Percentiles rank a stretch among this genome's conserved stretches.
phyloP scores from a whole-genome alignment of 2,888 invertebrate species.

The Xestia ashworthii region DNA sequence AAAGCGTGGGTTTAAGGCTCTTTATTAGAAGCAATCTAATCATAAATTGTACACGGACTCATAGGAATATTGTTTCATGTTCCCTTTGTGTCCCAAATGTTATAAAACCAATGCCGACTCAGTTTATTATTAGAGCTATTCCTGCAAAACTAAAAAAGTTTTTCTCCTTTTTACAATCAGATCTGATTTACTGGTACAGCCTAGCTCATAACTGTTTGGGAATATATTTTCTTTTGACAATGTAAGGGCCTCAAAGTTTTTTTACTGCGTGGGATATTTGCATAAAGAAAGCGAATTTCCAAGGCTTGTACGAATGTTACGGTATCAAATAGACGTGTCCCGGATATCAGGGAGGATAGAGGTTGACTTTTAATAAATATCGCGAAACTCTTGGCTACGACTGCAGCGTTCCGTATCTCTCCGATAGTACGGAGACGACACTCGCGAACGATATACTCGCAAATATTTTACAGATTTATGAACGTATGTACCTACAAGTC shows the following conservation, averaged over 20 bases:
- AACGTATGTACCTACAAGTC: conserved; percentile 3
- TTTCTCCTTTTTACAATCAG: conserved; percentile 36
- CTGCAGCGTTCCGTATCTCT: conserved; percentile 11
- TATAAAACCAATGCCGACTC: conserved; percentile 41
- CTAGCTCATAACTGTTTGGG: conserved; percentile 38
- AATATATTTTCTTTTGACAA: conserved; percentile 49
- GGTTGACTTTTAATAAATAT: conserved; percentile 51
- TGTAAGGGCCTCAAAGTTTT: conserved; percentile 45
- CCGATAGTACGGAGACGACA: conserved; percentile 4
- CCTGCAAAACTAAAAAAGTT: conserved; percentile 41
- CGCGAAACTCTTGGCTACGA: conserved; percentile 11
- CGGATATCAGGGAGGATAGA: conserved; percentile 29
- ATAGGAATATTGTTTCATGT: conserved; percentile 49
- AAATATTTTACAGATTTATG: conserved; percentile 30
- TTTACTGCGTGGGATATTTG: conserved; percentile 40
- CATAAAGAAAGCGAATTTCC: conserved; percentile 30
- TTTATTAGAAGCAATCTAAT: conserved; percentile 45
- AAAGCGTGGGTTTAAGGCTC: neutral
- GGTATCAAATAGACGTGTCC: conserved; percentile 25
- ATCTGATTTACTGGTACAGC: conserved; percentile 42
- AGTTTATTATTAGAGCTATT: conserved; percentile 40
- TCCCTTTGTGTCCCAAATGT: conserved; percentile 31
- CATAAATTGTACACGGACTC: conserved; percentile 29
- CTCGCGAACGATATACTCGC: conserved; percentile 1
- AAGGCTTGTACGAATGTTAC: conserved; percentile 18